Evolutionary conservation across 2,888 invertebrate species (phyloP), one percentile per base, ranked within the genome.

Genomic region (Tricholauxania praeusta): DNA sequence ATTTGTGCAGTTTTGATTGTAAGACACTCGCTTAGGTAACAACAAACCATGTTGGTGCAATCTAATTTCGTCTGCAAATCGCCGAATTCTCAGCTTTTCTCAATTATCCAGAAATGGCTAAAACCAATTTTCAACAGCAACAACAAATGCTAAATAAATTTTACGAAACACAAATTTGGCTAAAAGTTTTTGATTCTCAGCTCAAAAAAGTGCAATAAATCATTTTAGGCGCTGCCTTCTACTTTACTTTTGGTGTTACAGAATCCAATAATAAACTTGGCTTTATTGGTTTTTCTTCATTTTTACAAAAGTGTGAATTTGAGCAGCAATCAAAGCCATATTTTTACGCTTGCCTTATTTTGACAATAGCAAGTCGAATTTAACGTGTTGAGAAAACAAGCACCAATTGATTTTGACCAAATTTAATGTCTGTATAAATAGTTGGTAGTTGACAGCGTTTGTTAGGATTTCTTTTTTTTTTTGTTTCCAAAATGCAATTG

Each of bases 281-380:
- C 39, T 66, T 66, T 66, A 52, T 53, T 51, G 22, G 10, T 32
- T 28, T 19, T 17, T 62, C 39, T 51, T n/a, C 15, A 51, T 19
- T 51, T 28, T 12, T n/a, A 7, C 32, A 52, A 52, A 53, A 53
- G 65, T 66, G 65, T 66, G 65, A 66, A 52, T 66, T 66, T 32
- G 53, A 63, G 65, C 17, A 48, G 63, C 48, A 63, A 63, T 48
- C 63, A 6, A 10, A 17, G 63, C 63, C 65, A 66, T 52, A 66
- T 39, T 66, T 39, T 39, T 22, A 63, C 63, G 52, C 65, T 66
- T 10, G 39, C 39, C 39, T 39, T 10, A 1, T 10, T 39, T 39
- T 39, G 39, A 39, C 39, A 39, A 39, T 39, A 39, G 39, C 39
- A 10, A 10, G 39, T 39, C 39, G 39, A 7, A 39, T 39, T 39